These are phyloP conservation scores for Synergus laeviventris DNA, from an alignment of 2,888 invertebrate genomes.

Conservation along the genomic window DNA sequence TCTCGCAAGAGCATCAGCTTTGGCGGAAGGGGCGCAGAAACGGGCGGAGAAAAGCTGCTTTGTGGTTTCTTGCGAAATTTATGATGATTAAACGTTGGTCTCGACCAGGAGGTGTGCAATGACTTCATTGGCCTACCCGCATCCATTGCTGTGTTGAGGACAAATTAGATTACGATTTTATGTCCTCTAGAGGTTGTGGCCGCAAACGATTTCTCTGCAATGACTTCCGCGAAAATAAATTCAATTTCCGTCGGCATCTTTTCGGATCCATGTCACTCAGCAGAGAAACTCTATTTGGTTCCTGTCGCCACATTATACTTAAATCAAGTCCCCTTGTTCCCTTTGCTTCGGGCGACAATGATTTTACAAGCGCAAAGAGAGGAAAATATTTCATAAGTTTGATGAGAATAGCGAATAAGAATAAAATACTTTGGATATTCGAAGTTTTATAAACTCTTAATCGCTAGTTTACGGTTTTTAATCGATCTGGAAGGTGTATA, in stretches of 20 bases:
- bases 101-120: constrained; percentile 59
- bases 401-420: not conserved
- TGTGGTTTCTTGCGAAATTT: constrained; percentile 74
- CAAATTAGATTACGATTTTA: constrained; percentile 72
- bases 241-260: constrained; percentile 21
- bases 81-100: constrained; percentile 74
- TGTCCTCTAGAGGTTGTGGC: constrained; percentile 55
- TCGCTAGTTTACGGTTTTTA: not conserved
- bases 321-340: not conserved
- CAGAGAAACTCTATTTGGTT: constrained; percentile 15
- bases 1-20: constrained; percentile 47
- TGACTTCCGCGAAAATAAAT: constrained; percentile 38
- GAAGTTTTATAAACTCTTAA: no score
- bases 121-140: constrained; percentile 68
- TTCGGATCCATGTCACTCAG: constrained; percentile 24
- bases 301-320: not conserved
- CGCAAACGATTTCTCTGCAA: constrained; percentile 44
- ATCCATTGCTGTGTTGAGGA: constrained; percentile 61
- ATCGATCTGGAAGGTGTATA: constrained; percentile 11
- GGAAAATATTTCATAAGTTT: not conserved
- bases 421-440: no score
- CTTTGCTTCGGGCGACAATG: not conserved
- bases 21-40: constrained; percentile 48
- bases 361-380: constrained; percentile 17
- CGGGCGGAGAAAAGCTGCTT: constrained; percentile 60